These are phyloP conservation scores for Strix aluco DNA, from an alignment of 2,113 vertebrate species.

Conservation along the genomic window DNA sequence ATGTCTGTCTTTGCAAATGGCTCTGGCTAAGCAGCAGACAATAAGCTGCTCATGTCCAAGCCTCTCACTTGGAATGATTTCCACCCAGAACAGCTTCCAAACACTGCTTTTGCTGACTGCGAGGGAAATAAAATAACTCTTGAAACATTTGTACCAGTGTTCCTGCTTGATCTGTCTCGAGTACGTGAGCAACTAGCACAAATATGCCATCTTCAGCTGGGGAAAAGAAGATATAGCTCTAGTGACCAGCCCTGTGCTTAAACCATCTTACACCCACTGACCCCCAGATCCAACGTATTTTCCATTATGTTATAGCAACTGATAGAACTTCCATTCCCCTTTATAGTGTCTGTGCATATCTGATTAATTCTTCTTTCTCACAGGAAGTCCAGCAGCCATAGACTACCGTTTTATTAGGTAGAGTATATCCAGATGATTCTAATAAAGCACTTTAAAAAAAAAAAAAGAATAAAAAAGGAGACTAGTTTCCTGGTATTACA, in stretches of 20 bases:
- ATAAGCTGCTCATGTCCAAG: fast-evolving
- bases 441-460: conserved; percentile 60
- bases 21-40: neutral
- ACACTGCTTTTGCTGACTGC: neutral
- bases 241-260: neutral
- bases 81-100: neutral
- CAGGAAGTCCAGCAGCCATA: conserved; percentile 68
- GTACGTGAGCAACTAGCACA: neutral
- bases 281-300: neutral
- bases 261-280: conserved; percentile 1
- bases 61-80: neutral
- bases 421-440: conserved; percentile 77
- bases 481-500: conserved; percentile 71
- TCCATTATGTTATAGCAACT: neutral
- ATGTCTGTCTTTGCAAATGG: neutral
- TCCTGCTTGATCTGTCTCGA: neutral
- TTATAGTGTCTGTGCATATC: conserved; percentile 17
- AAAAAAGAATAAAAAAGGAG: neutral
- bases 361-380: conserved; percentile 53
- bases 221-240: neutral
- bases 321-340: conserved; percentile 41
- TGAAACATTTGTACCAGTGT: neutral
- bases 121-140: neutral
- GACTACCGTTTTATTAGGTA: conserved; percentile 66
- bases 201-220: neutral